Evolutionary conservation across 1,140 invertebrate genomes (phyloP), one percentile per base, ranked within the genome.

Genomic region (Lysiphlebus fabarum): DNA sequence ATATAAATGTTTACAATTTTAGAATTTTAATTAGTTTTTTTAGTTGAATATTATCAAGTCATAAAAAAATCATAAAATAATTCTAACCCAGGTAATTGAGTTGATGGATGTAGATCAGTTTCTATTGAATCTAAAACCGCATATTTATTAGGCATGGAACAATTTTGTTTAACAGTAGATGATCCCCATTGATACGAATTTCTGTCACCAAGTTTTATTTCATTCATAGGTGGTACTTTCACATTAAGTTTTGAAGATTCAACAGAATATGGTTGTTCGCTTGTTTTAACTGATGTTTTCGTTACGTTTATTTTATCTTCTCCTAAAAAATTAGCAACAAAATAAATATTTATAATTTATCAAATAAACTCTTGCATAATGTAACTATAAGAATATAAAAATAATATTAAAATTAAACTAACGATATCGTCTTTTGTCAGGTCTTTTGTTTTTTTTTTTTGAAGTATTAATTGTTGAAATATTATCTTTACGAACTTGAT

Each of bases 401-500:
- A 34, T 14, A 10, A 41, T 59, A 53, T 9, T 7, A 62, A 62
- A 55, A 53, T 40, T n/a, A 50, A 47, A 72, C 73, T 73, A 64
- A 79, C 76, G 72, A 70, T 73, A 78, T 58, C 74, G 69, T 70
- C 76, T 78, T 56, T 72, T 69, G 48, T 77, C 73, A 36, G 34
- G 62, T 26, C 67, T 65, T n/a, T 82, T 71, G 58, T 84, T 83
- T 61, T 84, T 82, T 65, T 81, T 83, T 41, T 82, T 68, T 5
- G 79, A 73, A 1, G 78, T 75, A 56, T 67, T 76, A 5, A 73
- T 62, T 0, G 80, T 80, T 41, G 80, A 74, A 62, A n/a, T n/a
- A n/a, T 80, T 84, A 62, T 96, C 93, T 67, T 89, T 87, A 65
- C 93, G 89, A 62, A 98, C 95, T 78, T 96, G 88, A 59, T 93